phyloP scores from a whole-genome alignment of 2,888 invertebrate genomes.

The Xestia ashworthii region DNA sequence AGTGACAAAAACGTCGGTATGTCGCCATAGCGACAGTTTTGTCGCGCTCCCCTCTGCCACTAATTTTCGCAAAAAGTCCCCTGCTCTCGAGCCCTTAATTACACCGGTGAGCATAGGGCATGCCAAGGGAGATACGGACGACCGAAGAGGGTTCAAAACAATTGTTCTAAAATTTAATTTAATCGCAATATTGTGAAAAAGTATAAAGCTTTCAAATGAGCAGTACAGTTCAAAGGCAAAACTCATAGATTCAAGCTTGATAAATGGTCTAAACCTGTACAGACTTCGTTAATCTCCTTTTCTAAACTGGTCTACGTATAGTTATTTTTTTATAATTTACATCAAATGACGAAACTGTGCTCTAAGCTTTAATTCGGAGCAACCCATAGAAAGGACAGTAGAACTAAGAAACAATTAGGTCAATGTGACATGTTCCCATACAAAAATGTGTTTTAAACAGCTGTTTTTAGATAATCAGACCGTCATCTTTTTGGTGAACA shows the following conservation, averaged over 20 bases:
- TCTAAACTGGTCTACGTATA: not conserved
- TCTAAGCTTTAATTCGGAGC: not conserved
- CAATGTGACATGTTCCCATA: too few species aligned
- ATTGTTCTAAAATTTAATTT: conserved; percentile 41
- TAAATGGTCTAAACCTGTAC: not conserved
- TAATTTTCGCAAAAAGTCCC: conserved; percentile 76
- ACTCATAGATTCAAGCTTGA: not conserved
- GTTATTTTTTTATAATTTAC: not conserved
- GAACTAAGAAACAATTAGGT: not conserved
- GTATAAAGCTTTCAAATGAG: conserved; percentile 11
- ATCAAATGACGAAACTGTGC: not conserved
- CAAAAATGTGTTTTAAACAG: too few species aligned
- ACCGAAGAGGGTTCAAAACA: conserved; percentile 28
- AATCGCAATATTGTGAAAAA: conserved; percentile 1
- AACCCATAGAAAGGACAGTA: not conserved
- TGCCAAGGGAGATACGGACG: conserved; percentile 29
- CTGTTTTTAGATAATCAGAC: too few species aligned
- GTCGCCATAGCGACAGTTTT: conserved; percentile 51
- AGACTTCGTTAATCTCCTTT: not conserved
- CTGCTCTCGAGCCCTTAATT: conserved; percentile 63
- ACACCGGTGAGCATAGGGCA: conserved; percentile 52
- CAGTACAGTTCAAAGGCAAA: not conserved
- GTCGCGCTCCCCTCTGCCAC: conserved; percentile 63
- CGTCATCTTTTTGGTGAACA: too few species aligned
- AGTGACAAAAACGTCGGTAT: conserved; percentile 52